Evolutionary conservation across 2,888 invertebrate genomes (phyloP), one percentile per base, ranked within the genome.

Genomic region (Zygothrica quintamaculata): DNA sequence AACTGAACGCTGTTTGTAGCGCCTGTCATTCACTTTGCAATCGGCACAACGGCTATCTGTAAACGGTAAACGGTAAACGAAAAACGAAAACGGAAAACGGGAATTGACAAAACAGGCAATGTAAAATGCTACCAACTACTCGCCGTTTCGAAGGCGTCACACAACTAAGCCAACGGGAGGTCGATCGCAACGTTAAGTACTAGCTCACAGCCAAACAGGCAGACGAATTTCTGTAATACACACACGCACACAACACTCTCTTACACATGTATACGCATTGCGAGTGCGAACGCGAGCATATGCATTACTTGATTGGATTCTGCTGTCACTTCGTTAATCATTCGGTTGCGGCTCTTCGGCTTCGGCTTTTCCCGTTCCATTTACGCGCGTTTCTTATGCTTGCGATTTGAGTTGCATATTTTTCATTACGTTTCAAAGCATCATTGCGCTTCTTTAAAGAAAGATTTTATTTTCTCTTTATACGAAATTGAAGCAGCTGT

Each of bases 151-250:
- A 74, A 66, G 80, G 87, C 86, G 88, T 88, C 84, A 77, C 77
- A 80, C 86, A 80, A 89, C 88, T 89, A 88, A 88, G 77, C 77
- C 77, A 70, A 79, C 64, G 69, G 77, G 74, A 69, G 76, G 74
- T 73, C 78, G 87, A 80, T 88, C 87, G 75, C 79, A 61, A 52
- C 72, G 60, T 78, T 88, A 75, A 88, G 88, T 89, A 88, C 69
- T 68, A 58, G 64, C 65, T 46, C 12, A 29, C 36, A 42, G 16
- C 1, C 26, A 9, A 11, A 1, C 31, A 31, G 31, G 4, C 25
- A 22, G 11, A 42, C 25, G 12, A 4, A 12, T n/a, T n/a, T n/a
- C 40, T 9, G 16, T 40, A 29, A 4, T n/a, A 33, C 36, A 43
- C 13, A 26, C 43, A 42, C 22, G 26, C 12, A 48, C 31, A 52